Percentiles rank a stretch among this genome's conserved stretches.
Conservation (phyloP, 2,888 invertebrate genomes). For the Agrochola circellaris region DNA sequence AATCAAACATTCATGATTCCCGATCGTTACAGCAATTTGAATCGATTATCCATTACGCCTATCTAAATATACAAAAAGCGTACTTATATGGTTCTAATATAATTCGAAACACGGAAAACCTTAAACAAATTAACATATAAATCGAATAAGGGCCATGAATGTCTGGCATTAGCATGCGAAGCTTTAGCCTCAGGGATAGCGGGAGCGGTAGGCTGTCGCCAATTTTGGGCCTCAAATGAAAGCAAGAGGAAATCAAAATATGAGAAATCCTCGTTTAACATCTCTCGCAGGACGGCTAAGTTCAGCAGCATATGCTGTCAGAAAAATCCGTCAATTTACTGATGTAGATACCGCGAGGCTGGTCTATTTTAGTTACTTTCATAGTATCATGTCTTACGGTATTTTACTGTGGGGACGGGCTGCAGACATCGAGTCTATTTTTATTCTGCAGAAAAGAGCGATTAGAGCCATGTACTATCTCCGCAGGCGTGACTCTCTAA, state of each 20-base stretch:
- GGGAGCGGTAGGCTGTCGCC: conserved; percentile 26
- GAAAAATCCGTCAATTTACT: no score
- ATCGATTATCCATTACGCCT: conserved; percentile 50
- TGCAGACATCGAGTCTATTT: no score
- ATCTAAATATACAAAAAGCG: conserved; percentile 58
- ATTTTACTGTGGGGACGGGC: no score
- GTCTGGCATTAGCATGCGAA: conserved; percentile 50
- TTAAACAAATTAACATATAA: conserved; percentile 67
- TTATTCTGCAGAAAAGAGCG: no score
- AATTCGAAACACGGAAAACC: conserved; percentile 55
- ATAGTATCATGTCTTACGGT: no score
- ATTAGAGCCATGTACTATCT: no score
- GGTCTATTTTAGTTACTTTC: no score
- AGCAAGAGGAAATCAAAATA: background rate
- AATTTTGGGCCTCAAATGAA: conserved; percentile 11
- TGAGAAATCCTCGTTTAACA: no score
- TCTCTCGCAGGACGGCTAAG: no score
- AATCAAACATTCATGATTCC: conserved; percentile 50
- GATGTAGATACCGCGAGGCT: no score
- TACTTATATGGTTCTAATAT: conserved; percentile 54
- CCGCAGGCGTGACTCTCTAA: no score
- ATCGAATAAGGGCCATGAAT: conserved; percentile 59
- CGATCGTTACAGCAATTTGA: conserved; percentile 41
- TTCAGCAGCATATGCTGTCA: no score
- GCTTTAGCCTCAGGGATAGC: conserved; percentile 36